These are phyloP conservation scores for Melanostoma scalare DNA, from an alignment of 2,888 invertebrate genomes.

Conservation along the genomic window DNA sequence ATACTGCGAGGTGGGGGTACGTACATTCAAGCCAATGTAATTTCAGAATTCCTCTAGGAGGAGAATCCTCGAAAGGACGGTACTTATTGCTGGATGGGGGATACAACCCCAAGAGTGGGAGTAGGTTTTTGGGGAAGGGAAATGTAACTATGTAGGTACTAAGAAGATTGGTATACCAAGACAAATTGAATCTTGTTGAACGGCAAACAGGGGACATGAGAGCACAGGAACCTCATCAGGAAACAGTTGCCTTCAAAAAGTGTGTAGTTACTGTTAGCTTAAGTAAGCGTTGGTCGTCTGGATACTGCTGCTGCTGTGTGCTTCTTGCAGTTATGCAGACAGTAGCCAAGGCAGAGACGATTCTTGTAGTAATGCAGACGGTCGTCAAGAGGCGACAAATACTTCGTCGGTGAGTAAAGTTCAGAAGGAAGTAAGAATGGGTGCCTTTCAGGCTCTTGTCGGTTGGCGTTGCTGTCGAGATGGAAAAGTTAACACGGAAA, in stretches of 20 bases:
- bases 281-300: conserved; percentile 1
- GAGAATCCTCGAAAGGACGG: conserved; percentile 55
- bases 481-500: conserved; percentile 64
- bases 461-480: conserved; percentile 5
- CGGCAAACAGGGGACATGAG: not conserved
- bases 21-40: conserved; percentile 20
- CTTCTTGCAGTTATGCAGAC: conserved; percentile 33
- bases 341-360: not conserved
- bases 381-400: conserved; percentile 43
- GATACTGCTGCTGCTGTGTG: conserved; percentile 11
- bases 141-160: conserved; percentile 38
- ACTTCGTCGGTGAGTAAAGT: conserved; percentile 18
- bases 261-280: conserved; percentile 45
- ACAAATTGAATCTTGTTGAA: conserved; percentile 57
- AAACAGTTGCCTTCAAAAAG: conserved; percentile 20
- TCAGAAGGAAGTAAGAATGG: conserved; percentile 24
- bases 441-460: conserved; percentile 33
- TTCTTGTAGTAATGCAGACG: conserved; percentile 48
- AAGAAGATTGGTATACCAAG: conserved; percentile 38
- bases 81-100: conserved; percentile 23
- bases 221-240: conserved; percentile 22
- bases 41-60: conserved; percentile 42
- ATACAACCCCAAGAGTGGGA: conserved; percentile 1
- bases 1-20: not conserved
- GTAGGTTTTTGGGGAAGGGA: conserved; percentile 25